Percentiles rank a stretch among this genome's conserved stretches.
These are phyloP conservation scores for Hemiprocne comata DNA, from an alignment of 2,113 vertebrate genomes.

Conservation along the genomic window DNA sequence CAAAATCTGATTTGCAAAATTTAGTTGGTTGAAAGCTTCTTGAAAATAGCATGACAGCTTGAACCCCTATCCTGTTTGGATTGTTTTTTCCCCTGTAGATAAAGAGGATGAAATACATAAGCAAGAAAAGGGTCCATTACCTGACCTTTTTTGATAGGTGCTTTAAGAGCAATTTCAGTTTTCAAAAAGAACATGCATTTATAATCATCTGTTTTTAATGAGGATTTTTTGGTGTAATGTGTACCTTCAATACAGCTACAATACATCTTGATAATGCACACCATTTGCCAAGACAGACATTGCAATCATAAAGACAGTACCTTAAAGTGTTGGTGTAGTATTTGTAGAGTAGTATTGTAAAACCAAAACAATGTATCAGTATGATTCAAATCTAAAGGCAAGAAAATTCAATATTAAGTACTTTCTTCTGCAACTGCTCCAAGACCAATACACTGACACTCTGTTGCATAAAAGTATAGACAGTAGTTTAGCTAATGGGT, in stretches of 20 bases:
- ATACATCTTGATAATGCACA: background rate
- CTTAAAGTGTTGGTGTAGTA: background rate
- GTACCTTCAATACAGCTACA: background rate
- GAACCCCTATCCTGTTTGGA: background rate
- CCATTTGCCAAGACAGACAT: background rate
- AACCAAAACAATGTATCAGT: background rate
- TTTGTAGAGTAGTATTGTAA: background rate
- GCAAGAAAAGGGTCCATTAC: background rate
- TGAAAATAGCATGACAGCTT: background rate
- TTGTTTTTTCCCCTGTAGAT: background rate
- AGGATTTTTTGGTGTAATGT: background rate
- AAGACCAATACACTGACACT: background rate
- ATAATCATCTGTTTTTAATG: background rate
- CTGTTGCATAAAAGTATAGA: background rate
- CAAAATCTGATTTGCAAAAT: background rate
- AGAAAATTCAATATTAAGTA: constrained; percentile 19
- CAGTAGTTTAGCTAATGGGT: background rate
- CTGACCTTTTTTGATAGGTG: background rate
- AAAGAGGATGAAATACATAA: background rate
- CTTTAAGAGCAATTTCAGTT: background rate
- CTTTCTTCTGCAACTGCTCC: background rate
- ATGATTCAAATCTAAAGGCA: constrained; percentile 1
- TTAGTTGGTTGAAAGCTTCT: background rate
- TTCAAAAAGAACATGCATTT: background rate
- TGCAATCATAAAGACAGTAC: background rate